Percentiles rank a stretch among this genome's conserved stretches.
Evolutionary conservation across 1,140 invertebrate genomes (phyloP).

Genomic region (Drosophila ficusphila): DNA sequence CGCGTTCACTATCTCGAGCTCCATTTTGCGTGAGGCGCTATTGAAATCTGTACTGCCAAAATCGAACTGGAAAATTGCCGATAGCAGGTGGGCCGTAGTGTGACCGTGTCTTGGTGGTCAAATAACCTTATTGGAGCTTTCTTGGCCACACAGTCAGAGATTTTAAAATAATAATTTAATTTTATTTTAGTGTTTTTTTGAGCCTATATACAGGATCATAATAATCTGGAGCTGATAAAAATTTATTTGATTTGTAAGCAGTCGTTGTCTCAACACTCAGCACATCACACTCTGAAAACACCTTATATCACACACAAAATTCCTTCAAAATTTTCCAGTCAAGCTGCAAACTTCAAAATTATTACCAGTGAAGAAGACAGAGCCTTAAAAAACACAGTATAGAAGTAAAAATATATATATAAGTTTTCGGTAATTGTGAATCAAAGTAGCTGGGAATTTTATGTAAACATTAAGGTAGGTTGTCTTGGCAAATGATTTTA

Average conservation of each 20-base stretch:
- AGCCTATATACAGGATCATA: too few relatives aligned
- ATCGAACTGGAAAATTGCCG: constrained; percentile 10
- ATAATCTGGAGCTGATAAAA: too few relatives aligned
- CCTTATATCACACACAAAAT: not conserved
- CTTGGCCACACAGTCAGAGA: not conserved
- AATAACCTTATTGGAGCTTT: not conserved
- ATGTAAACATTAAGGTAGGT: not conserved
- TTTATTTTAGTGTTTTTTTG: not conserved
- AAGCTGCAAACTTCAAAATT: constrained; percentile 5
- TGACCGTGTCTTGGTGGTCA: not conserved
- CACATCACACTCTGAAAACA: constrained; percentile 6
- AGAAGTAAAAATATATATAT: not conserved
- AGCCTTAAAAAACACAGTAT: not conserved
- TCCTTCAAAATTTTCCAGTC: constrained; percentile 32
- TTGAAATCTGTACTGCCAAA: constrained; percentile 5
- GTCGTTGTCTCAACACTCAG: constrained; percentile 25
- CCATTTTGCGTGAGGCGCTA: constrained; percentile 45
- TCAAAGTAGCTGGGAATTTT: not conserved
- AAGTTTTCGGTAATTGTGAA: constrained; percentile 8
- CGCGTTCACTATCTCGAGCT: constrained; percentile 87
- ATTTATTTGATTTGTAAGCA: not conserved
- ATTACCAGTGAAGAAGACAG: constrained; percentile 9
- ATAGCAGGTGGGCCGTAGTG: not conserved
- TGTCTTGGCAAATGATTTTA: not conserved
- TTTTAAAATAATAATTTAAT: not conserved